phyloP scores from a whole-genome alignment of 92 coral and sea anemone species.

The Phenganax subtilis region DNA sequence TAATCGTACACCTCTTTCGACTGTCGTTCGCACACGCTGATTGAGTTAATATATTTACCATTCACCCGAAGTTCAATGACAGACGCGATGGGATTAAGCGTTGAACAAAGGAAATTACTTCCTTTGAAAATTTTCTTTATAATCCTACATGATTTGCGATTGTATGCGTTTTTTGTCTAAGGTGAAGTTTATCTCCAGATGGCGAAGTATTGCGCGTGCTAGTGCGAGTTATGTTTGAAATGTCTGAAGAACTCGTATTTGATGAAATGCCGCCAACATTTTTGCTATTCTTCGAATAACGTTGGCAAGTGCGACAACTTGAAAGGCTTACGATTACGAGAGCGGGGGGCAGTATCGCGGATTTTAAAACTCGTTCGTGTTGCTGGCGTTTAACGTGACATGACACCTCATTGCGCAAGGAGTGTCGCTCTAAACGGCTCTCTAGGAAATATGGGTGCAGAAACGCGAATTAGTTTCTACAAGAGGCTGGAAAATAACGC shows the following conservation, averaged over 20 bases:
- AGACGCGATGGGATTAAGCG: slow-evolving; percentile 38
- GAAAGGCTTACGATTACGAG: neutral
- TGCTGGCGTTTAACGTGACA: slow-evolving; percentile 22
- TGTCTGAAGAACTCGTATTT: slow-evolving; percentile 17
- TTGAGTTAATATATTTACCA: slow-evolving; percentile 33
- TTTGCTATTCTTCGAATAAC: slow-evolving; percentile 35
- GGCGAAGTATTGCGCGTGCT: neutral
- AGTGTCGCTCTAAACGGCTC: slow-evolving; percentile 18
- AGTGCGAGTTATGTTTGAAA: slow-evolving; percentile 37
- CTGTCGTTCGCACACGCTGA: slow-evolving; percentile 26
- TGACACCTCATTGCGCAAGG: slow-evolving; percentile 22
- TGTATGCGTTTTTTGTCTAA: neutral
- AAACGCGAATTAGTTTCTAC: slow-evolving; percentile 9
- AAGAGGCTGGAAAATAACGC: neutral
- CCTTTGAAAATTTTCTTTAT: neutral
- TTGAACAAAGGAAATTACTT: slow-evolving; percentile 18
- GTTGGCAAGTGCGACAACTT: slow-evolving; percentile 21
- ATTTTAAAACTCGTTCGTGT: neutral
- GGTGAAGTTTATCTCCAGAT: slow-evolving; percentile 25
- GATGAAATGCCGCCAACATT: slow-evolving; percentile 40
- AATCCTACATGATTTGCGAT: slow-evolving; percentile 6
- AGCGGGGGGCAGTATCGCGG: neutral
- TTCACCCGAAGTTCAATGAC: slow-evolving; percentile 39
- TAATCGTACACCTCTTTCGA: slow-evolving; percentile 14
- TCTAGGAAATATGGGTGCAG: slow-evolving; percentile 6